Conservation (phyloP, 64 coral and sea anemone genomes). For the Astreopora myriophthalma region DNA sequence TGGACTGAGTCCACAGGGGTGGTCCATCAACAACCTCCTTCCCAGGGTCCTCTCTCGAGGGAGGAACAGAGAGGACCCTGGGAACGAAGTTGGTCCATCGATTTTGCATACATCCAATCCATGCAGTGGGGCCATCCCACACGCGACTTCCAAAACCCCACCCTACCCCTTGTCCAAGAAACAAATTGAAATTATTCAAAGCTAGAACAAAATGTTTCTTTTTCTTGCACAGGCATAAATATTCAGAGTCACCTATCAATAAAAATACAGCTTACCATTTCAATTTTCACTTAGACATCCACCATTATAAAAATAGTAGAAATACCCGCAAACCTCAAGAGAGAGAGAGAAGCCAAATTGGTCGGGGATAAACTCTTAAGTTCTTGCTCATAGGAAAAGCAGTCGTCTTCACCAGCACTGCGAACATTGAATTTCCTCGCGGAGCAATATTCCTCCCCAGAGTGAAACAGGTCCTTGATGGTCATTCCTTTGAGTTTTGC, state of each 20-base stretch:
- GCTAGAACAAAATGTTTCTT: too few relatives aligned
- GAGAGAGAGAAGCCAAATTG: not conserved
- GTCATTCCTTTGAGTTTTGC: constrained; percentile 82
- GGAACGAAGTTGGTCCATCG: too few relatives aligned
- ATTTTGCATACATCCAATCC: too few relatives aligned
- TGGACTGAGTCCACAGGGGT: too few relatives aligned
- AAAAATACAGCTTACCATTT: not conserved
- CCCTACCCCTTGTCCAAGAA: too few relatives aligned
- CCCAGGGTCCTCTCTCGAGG: too few relatives aligned
- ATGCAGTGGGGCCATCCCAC: too few relatives aligned
- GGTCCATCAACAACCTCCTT: too few relatives aligned
- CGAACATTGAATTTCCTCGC: constrained; percentile 82
- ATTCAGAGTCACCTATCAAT: not conserved
- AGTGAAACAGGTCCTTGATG: constrained; percentile 62
- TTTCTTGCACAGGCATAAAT: too few relatives aligned
- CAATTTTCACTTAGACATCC: not conserved
- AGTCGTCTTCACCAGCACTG: constrained; percentile 15
- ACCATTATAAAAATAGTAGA: not conserved
- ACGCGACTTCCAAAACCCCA: too few relatives aligned
- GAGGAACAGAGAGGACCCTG: too few relatives aligned
- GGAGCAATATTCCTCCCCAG: constrained; percentile 83
- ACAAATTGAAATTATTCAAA: too few relatives aligned
- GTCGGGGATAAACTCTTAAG: not conserved
- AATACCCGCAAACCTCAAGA: not conserved
- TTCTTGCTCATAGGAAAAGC: constrained; percentile 63